Evolutionary conservation across 2,888 invertebrate genomes (phyloP), one percentile per base, ranked within the genome.

Genomic region (Trimorus sp.): DNA sequence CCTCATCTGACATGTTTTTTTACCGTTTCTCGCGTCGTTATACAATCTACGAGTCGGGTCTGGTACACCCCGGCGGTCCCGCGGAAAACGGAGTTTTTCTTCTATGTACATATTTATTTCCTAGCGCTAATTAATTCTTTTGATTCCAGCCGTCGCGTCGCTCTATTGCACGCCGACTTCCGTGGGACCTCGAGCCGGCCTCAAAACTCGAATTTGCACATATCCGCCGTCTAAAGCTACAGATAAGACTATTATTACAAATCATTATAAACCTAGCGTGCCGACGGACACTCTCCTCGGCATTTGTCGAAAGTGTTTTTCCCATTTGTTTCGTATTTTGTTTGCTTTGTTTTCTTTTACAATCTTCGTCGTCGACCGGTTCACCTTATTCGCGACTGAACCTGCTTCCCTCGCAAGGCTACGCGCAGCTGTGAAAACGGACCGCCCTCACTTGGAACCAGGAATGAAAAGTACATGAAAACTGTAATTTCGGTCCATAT

Each of bases 181-280:
- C 75, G 14, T 65, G 12, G 53, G 69, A 70, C 70, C 59, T 56
- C 15, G 26, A n/a, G 16, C 58, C 54, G 59, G 68, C 6, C 73
- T 37, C 48, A 58, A 51, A 53, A 70, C 65, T 45, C 62, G 62
- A 76, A 76, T 79, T 77, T 76, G 62, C 77, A 73, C 56, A 37
- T 76, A 65, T 79, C 51, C 63, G 51, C 66, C 73, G 70, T 83
- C 76, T 49, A 83, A 79, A 83, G 79, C 73, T 77, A 77, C 48
- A 63, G 62, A 62, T 68, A 68, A 73, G 8, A 68, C 65, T 75
- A 75, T 51, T 60, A 36, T 75, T 82, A 82, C 53, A 78, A 82
- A 82, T 78, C 62, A 42, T 78, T 78, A 69, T 82, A 63, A 82
- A 73, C 54, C 69, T 82, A 81, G 65, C 36, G 40, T 59, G 68